phyloP scores from a whole-genome alignment of 2,113 vertebrate genomes.

The Nerophis lumbriciformis region DNA sequence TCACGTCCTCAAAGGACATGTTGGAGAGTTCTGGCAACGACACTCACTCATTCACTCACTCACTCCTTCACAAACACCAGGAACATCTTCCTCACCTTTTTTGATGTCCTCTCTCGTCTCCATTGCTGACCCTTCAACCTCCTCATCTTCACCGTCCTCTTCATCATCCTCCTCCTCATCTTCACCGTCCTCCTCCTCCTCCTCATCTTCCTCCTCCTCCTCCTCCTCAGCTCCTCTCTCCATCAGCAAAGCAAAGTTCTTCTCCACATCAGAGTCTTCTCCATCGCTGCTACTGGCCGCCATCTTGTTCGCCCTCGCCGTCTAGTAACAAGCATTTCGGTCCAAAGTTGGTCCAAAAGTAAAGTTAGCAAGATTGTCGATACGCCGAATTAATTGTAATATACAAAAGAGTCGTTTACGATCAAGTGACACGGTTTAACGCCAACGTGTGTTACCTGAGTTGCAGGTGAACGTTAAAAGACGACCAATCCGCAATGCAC shows the following conservation, averaged over 20 bases:
- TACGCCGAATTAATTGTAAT: not conserved
- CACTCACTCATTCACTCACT: too few species aligned
- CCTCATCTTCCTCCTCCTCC: not conserved
- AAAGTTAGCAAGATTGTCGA: not conserved
- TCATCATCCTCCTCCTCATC: not conserved
- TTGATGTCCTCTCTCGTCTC: conserved; percentile 39
- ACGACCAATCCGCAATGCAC: not conserved
- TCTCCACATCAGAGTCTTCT: conserved; percentile 41
- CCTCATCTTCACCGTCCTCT: conserved; percentile 7
- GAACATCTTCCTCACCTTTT: conserved; percentile 26
- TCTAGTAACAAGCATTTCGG: not conserved
- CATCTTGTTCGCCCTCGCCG: not conserved
- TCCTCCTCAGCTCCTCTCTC: conserved; percentile 13
- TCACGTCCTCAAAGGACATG: conserved; percentile 72
- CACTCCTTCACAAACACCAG: too few species aligned
- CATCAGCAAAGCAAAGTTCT: conserved; percentile 34
- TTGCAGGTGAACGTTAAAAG: not conserved
- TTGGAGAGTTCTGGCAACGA: conserved; percentile 58
- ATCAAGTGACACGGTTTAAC: not conserved
- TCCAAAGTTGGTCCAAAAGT: too few species aligned
- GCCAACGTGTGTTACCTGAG: not conserved
- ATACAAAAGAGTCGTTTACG: not conserved
- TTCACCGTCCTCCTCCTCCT: not conserved
- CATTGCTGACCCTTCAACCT: not conserved
- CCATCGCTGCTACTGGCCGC: conserved; percentile 16